Percentiles rank a stretch among this genome's conserved stretches.
Conservation (phyloP, 2,888 invertebrate genomes). For the Eutolmus rufibarbis region DNA sequence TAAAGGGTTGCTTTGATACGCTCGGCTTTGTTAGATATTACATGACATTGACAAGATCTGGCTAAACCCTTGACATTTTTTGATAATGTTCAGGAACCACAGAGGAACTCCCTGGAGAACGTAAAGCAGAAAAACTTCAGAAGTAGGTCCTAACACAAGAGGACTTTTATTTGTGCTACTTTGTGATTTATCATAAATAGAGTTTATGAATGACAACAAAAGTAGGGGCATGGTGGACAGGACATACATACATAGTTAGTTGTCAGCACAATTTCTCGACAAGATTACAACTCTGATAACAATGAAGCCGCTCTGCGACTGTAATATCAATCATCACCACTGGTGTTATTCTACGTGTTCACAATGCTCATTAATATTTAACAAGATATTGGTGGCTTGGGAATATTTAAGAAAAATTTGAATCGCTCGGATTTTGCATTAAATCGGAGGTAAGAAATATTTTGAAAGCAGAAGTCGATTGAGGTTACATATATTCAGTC, state of each 20-base stretch:
- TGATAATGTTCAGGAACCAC: neutral
- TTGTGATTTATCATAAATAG: neutral
- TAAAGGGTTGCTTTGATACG: conserved; percentile 26
- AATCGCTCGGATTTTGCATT: no score
- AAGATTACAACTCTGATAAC: neutral
- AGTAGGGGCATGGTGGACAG: neutral
- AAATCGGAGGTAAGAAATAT: no score
- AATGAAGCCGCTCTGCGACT: neutral
- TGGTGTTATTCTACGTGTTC: neutral
- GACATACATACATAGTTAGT: neutral
- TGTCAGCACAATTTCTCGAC: neutral
- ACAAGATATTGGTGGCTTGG: neutral
- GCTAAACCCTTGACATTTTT: conserved; percentile 12
- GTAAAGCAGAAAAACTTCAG: neutral
- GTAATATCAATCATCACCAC: neutral
- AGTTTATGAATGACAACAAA: neutral
- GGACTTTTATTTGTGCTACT: neutral
- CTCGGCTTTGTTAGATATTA: neutral
- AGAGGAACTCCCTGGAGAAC: neutral
- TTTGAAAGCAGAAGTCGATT: no score
- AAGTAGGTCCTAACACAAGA: neutral
- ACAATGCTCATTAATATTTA: neutral
- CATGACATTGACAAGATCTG: conserved; percentile 3
- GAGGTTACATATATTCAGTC: no score
- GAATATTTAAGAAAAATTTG: neutral